Base-by-base conservation (phyloP, 2,888 invertebrate species). In the Phengaris arion region DNA sequence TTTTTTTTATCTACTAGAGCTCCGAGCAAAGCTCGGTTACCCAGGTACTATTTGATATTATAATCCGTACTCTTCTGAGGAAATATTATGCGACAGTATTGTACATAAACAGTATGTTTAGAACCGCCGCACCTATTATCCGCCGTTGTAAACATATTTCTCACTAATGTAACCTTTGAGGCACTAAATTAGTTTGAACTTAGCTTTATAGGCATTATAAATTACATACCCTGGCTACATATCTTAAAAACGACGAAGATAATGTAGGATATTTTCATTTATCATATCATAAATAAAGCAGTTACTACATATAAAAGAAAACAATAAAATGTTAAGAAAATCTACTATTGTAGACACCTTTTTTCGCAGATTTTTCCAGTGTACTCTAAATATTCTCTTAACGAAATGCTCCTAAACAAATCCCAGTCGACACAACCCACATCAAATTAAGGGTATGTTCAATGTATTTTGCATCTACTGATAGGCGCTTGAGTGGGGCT, bases 391-490 rank as follows among this genome's bases (percentile, higher is more conserved):
- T 59, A n/a, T 59, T 59, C 22, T 64, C 35, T 6, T 35, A 2
- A 10, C 64, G 35, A 80, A 83, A 85, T 83, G 72, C 46, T 52
- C 68, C 35, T 86, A 82, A 82, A 83, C 83, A 83, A 85, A 84
- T 84, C 83, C 81, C 82, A 80, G 83, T 82, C 82, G 81, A 76
- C 84, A 83, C 83, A 82, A 85, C 87, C 89, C 86, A 85, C 86
- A 86, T 90, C 87, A 87, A 86, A 87, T 87, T 86, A 88, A 85
- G 86, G 86, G 82, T 75, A 77, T 89, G 86, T 87, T 85, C 84
- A 86, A 89, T 85, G 87, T 83, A 89, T 90, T 91, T 91, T 89
- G 74, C 74, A 54, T 69, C 48, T 57, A 68, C 55, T 52, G 70
- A 48, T 70, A 35, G 45, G 35, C 12, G 35, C 52, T 52, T 52